Percentiles rank a stretch among this genome's conserved stretches.
Evolutionary conservation across 2,113 vertebrate species (phyloP).

Genomic region (Chiloscyllium plagiosum): DNA sequence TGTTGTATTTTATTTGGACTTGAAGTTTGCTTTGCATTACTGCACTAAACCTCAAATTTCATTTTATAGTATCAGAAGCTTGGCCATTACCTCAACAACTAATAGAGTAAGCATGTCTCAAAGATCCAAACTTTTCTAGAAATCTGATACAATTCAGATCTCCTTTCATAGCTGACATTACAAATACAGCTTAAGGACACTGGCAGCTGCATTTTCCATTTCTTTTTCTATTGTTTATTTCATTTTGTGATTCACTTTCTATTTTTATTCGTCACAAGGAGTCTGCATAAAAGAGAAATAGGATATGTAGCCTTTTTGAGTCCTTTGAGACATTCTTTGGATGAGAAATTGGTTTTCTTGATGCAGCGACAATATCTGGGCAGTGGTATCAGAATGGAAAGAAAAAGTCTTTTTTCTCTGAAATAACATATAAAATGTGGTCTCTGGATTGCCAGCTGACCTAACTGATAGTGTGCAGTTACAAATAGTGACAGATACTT

Average conservation of each 20-base stretch:
- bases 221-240: background rate
- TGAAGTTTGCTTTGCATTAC: background rate
- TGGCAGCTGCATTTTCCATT: background rate
- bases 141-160: background rate
- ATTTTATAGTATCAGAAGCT: background rate
- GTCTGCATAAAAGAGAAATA: background rate
- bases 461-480: background rate
- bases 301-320: background rate
- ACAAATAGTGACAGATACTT: background rate
- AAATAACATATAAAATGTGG: background rate
- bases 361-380: background rate
- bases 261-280: slow-evolving; percentile 2
- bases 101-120: background rate
- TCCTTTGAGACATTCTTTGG: background rate
- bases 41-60: background rate
- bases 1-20: background rate
- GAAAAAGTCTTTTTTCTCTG: background rate
- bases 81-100: background rate
- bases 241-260: background rate
- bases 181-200: background rate
- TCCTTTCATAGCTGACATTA: background rate
- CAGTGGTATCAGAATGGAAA: background rate
- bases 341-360: background rate
- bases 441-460: background rate
- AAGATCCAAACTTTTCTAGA: background rate